Percentiles rank a stretch among this genome's conserved stretches.
These are phyloP conservation scores for Automeris io DNA, from an alignment of 2,888 invertebrate species.

Conservation along the genomic window DNA sequence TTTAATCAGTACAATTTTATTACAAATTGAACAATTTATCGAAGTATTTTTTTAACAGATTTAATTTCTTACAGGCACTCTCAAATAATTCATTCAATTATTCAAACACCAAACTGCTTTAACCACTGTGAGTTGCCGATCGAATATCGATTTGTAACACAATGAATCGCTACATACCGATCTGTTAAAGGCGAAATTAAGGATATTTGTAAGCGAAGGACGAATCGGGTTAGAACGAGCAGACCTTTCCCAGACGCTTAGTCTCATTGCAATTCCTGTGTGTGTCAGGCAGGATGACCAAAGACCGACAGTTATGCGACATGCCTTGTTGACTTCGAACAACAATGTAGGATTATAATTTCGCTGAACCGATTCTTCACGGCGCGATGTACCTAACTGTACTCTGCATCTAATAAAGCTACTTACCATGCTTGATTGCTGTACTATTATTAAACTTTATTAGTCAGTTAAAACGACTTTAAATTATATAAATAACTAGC, in stretches of 20 bases:
- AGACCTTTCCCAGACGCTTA: conserved; percentile 34
- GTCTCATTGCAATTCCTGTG: conserved; percentile 33
- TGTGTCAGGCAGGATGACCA: conserved; percentile 24
- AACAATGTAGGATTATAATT: conserved; percentile 10
- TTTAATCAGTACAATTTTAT: too few relatives aligned
- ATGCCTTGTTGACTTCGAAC: conserved; percentile 14
- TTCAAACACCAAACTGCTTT: background rate
- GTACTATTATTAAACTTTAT: too few relatives aligned
- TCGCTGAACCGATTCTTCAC: conserved; percentile 15
- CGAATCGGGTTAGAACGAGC: conserved; percentile 11
- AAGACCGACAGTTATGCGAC: conserved; percentile 26
- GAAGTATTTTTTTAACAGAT: too few relatives aligned
- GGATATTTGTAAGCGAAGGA: conserved; percentile 34
- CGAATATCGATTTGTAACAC: conserved; percentile 4
- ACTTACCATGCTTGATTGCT: conserved; percentile 3
- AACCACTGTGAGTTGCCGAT: background rate
- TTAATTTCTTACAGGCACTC: too few relatives aligned
- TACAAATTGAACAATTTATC: too few relatives aligned
- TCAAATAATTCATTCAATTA: too few relatives aligned
- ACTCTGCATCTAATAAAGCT: background rate
- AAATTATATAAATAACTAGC: too few relatives aligned
- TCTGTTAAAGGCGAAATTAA: conserved; percentile 20
- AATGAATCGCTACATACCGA: conserved; percentile 2
- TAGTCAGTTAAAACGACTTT: too few relatives aligned
- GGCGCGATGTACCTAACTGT: conserved; percentile 1